phyloP scores from a whole-genome alignment of 2,888 invertebrate species.

The Agrochola lychnidis region DNA sequence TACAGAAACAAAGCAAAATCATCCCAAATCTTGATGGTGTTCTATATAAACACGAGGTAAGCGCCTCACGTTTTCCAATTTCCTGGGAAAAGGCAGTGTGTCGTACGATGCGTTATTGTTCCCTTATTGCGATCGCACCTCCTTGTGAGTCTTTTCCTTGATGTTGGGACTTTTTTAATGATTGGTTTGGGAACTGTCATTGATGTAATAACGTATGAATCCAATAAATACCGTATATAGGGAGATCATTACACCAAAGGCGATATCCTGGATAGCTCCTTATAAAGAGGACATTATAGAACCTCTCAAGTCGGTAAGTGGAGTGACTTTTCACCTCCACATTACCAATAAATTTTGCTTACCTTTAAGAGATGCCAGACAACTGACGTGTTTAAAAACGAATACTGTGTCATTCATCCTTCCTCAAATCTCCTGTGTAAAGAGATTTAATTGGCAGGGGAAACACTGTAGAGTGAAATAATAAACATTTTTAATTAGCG shows the following conservation, averaged over 20 bases:
- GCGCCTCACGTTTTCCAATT: conserved; percentile 72
- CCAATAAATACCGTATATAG: no score
- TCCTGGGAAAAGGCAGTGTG: conserved; percentile 66
- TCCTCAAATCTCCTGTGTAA: no score
- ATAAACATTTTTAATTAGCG: background rate
- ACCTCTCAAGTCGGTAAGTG: no score
- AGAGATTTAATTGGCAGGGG: no score
- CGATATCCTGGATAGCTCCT: no score
- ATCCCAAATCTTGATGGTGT: conserved; percentile 56
- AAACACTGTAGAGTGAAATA: background rate
- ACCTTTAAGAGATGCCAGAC: no score
- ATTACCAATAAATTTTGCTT: no score
- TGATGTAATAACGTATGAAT: background rate
- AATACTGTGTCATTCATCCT: no score
- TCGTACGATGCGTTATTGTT: conserved; percentile 62
- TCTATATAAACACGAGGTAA: conserved; percentile 59
- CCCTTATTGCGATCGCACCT: conserved; percentile 57
- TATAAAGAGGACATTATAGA: no score
- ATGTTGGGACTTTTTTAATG: conserved; percentile 50
- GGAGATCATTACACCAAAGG: no score
- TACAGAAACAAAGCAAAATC: conserved; percentile 44
- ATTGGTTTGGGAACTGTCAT: conserved; percentile 6
- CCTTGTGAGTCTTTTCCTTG: conserved; percentile 47
- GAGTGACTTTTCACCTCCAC: no score
- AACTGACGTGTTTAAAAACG: no score